Base-by-base conservation (phyloP, 1,140 invertebrate species). In the Danaus melanippus region DNA sequence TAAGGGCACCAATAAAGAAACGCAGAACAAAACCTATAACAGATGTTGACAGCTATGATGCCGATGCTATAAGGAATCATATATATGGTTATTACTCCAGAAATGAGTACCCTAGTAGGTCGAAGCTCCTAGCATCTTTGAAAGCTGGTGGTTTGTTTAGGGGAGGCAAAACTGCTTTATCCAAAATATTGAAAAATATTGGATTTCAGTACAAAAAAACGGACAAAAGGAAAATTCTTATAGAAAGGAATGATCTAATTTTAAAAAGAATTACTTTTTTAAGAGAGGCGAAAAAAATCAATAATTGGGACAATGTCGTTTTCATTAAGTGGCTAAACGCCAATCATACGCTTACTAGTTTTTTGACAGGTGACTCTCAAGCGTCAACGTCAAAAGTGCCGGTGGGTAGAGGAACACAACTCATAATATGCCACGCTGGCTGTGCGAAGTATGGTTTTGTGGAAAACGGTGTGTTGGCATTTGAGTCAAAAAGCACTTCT, bases 271-370 rank as follows among this genome's bases (percentile, higher is more conserved):
- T 10, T 11, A 10, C 1, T 67, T 59, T 59, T 59, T 59, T 67
- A 15, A 41, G 57, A 50, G 12, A 64, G 57, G 53, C 21, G 11
- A 65, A 56, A 57, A 53, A 60, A 45, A 66, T 43, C 15, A 4
- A 43, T 10, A 6, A 52, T 39, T 67, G 56, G 58, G 49, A 59
- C 8, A 63, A 63, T 50, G 59, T 67, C 9, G 56, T 71, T 1
- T 67, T 67, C 40, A 43, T 64, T 12, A 56, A 63, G 50, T 66
- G 64, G 58, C 15, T 69, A n/a, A 69, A 69, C 15, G 58, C 64
- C 0, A 67, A 67, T 44, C 67, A 64, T 39, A 66, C 58, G 6
- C 40, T 64, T 12, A 45, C 45, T 0, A 43, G 51, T 7, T 42
- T 59, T 12, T 71, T 58, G 66, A 64, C 62, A 0, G 55, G 67